These are phyloP conservation scores for Tetragonula carbonaria DNA, from an alignment of 2,888 invertebrate species.

Conservation along the genomic window DNA sequence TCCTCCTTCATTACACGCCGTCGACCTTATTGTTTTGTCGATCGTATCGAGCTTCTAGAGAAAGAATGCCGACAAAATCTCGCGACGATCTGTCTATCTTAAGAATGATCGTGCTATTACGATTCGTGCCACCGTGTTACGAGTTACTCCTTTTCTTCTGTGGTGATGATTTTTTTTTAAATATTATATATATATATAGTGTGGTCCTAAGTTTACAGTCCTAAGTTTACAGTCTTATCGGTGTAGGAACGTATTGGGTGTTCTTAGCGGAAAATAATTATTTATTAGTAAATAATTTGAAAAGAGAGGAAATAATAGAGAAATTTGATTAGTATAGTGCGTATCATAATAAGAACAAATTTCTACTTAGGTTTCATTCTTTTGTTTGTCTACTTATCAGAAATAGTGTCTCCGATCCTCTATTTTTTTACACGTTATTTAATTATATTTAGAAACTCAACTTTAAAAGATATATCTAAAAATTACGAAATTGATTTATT, in stretches of 20 bases:
- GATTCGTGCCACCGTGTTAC: slow-evolving; percentile 37
- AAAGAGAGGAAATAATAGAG: neutral
- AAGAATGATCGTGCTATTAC: neutral
- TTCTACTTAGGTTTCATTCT: too few species aligned
- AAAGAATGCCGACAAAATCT: slow-evolving; percentile 17
- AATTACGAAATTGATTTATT: too few species aligned
- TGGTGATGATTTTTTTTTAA: neutral
- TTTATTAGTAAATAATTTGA: neutral
- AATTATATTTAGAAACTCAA: too few species aligned
- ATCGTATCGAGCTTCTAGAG: slow-evolving; percentile 33
- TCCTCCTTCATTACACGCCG: slow-evolving; percentile 78
- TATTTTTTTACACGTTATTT: too few species aligned
- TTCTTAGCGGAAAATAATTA: neutral
- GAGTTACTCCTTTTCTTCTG: neutral
- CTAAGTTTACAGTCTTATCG: neutral
- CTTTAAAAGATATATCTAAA: too few species aligned
- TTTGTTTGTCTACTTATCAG: too few species aligned
- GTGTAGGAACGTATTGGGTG: neutral
- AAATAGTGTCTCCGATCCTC: too few species aligned
- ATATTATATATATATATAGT: neutral
- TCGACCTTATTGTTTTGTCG: slow-evolving; percentile 79
- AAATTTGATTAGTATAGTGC: neutral
- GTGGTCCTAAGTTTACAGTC: too few species aligned
- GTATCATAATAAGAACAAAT: too few species aligned
- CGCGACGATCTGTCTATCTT: neutral